Evolutionary conservation across 2,113 vertebrate species (phyloP).

Genomic region (Pseudolaguvia tuberculata): DNA sequence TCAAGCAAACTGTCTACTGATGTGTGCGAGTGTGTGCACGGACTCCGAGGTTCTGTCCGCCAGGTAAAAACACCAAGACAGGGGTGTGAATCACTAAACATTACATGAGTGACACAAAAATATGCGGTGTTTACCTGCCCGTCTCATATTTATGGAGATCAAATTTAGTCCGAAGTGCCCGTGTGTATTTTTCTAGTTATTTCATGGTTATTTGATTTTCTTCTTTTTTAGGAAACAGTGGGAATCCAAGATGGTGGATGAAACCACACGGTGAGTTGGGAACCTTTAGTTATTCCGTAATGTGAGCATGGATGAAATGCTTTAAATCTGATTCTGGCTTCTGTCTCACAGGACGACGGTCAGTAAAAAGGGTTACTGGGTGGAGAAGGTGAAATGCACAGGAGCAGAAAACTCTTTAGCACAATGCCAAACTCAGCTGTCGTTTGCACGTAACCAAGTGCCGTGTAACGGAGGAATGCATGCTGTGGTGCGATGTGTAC

Average conservation of each 20-base stretch:
- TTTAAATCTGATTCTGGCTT: background rate
- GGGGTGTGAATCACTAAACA: constrained; percentile 4
- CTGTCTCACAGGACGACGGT: constrained; percentile 58
- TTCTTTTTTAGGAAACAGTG: constrained; percentile 80
- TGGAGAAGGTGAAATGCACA: constrained; percentile 79
- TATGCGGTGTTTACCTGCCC: constrained; percentile 15
- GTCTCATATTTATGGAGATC: constrained; percentile 32
- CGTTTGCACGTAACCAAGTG: constrained; percentile 54
- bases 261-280: constrained; percentile 76
- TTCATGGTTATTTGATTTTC: constrained; percentile 21
- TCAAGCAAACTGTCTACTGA: background rate
- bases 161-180: constrained; percentile 16
- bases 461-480: constrained; percentile 81
- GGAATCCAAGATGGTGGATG: constrained; percentile 82
- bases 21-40: background rate
- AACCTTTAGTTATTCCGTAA: background rate
- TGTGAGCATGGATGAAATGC: background rate
- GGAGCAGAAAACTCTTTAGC: constrained; percentile 79
- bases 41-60: background rate
- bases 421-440: constrained; percentile 74
- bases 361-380: constrained; percentile 80
- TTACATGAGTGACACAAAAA: constrained; percentile 28
- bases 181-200: constrained; percentile 19
- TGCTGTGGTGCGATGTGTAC: constrained; percentile 77
- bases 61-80: constrained; percentile 12